Percentiles rank a stretch among this genome's conserved stretches.
phyloP scores from a whole-genome alignment of 2,888 invertebrate genomes.

The Pseudoips prasinana region DNA sequence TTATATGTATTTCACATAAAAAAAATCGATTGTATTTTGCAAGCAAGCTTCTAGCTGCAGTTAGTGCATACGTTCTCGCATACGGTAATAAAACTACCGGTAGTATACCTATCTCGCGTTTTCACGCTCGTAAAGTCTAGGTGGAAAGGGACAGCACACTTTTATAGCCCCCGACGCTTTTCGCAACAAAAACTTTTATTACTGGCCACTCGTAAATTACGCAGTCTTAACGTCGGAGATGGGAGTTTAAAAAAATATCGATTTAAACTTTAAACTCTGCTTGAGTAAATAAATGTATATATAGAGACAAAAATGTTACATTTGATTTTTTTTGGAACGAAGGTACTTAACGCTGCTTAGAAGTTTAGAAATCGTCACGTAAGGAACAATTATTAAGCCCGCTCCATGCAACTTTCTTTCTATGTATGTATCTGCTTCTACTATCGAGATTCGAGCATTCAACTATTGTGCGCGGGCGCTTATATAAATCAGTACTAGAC shows the following conservation, averaged over 20 bases:
- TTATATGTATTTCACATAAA: too few relatives aligned
- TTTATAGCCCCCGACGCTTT: constrained; percentile 70
- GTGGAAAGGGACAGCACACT: constrained; percentile 58
- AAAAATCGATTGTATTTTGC: constrained; percentile 19
- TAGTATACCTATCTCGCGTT: constrained; percentile 70
- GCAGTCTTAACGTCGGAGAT: constrained; percentile 53
- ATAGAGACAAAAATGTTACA: not conserved
- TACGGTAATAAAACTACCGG: constrained; percentile 67
- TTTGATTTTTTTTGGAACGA: too few relatives aligned
- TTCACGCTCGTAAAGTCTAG: constrained; percentile 66
- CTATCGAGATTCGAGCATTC: too few relatives aligned
- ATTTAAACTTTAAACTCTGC: constrained; percentile 29
- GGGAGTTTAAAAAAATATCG: constrained; percentile 41
- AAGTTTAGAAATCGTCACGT: too few relatives aligned
- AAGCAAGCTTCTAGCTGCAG: constrained; percentile 28
- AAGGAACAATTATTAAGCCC: too few relatives aligned
- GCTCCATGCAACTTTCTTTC: too few relatives aligned
- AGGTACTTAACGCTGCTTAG: too few relatives aligned
- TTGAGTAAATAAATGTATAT: too few relatives aligned
- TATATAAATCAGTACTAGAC: too few relatives aligned
- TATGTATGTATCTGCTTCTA: too few relatives aligned
- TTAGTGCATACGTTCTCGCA: constrained; percentile 37
- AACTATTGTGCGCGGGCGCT: too few relatives aligned
- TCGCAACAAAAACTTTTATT: constrained; percentile 78
- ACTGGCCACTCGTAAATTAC: constrained; percentile 75